These are phyloP conservation scores for Melospiza georgiana DNA, from an alignment of 2,113 vertebrate genomes.

Conservation along the genomic window DNA sequence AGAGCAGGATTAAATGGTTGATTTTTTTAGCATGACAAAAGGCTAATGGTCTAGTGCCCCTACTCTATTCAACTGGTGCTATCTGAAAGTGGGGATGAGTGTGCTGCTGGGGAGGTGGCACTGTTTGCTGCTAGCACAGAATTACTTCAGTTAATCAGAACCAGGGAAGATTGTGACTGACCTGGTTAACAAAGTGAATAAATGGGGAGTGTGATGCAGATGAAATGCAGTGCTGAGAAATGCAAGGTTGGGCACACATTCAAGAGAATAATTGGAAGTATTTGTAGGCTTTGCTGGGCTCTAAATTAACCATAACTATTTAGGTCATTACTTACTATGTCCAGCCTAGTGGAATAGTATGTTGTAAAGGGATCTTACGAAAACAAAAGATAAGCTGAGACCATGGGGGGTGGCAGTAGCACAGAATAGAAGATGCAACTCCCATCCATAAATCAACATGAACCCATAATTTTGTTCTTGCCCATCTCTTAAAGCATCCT, in stretches of 20 bases:
- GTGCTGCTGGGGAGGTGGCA: neutral
- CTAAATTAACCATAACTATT: slow-evolving; percentile 6
- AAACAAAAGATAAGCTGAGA: neutral
- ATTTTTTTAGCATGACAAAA: neutral
- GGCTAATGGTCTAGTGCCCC: neutral
- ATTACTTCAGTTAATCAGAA: slow-evolving; percentile 1
- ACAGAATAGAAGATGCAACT: neutral
- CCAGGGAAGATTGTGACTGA: slow-evolving; percentile 3
- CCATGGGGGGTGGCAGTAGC: neutral
- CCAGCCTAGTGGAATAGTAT: neutral
- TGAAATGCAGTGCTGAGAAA: neutral
- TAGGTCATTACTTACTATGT: neutral
- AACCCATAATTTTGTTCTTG: neutral
- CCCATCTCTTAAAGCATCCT: neutral
- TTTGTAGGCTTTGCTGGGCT: neutral
- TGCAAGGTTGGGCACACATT: neutral
- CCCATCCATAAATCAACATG: neutral
- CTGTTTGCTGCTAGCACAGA: neutral
- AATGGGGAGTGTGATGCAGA: neutral
- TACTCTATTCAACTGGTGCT: neutral
- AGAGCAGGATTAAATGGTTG: neutral
- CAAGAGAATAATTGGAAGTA: neutral
- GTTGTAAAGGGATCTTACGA: neutral
- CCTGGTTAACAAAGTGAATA: slow-evolving; percentile 20
- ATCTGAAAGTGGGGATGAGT: neutral